Conservation (phyloP, 2,797 vertebrate species). For the Chrosomus eos region DNA sequence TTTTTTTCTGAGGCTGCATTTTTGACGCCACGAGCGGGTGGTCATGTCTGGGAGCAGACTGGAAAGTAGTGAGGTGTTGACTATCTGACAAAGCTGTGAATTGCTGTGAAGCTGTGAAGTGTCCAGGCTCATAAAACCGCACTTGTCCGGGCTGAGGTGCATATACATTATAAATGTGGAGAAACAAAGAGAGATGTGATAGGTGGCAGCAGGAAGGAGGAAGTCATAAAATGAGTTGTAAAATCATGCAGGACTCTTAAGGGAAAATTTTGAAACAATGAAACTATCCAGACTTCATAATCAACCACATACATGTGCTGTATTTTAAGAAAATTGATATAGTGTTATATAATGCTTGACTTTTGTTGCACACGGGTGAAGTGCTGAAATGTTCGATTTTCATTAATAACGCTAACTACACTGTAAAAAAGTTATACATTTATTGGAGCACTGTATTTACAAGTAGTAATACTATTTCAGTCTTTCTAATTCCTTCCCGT, state of each 20-base stretch:
- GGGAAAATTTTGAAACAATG: conserved; percentile 40
- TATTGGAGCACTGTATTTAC: background rate
- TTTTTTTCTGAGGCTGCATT: conserved; percentile 44
- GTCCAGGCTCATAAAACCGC: background rate
- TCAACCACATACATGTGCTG: conserved; percentile 2
- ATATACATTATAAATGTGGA: conserved; percentile 46
- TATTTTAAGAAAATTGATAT: conserved; percentile 25
- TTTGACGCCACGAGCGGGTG: conserved; percentile 54
- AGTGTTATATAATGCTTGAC: conserved; percentile 40
- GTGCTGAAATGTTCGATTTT: background rate
- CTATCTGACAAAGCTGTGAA: conserved; percentile 17
- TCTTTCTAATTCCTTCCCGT: background rate
- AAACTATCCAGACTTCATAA: conserved; percentile 47
- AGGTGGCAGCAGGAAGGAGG: conserved; percentile 50
- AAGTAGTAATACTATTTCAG: background rate
- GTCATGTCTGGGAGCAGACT: conserved; percentile 42
- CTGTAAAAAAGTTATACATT: background rate
- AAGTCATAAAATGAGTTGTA: conserved; percentile 55
- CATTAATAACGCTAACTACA: background rate
- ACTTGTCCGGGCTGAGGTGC: conserved; percentile 22
- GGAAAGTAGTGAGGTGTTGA: conserved; percentile 48
- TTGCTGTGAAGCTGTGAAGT: conserved; percentile 27
- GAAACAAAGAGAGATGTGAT: conserved; percentile 46
- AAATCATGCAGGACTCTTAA: conserved; percentile 38
- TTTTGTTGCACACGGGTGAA: conserved; percentile 31